Conservation (phyloP, 2,888 invertebrate species). For the Siphlonurus alternatus region DNA sequence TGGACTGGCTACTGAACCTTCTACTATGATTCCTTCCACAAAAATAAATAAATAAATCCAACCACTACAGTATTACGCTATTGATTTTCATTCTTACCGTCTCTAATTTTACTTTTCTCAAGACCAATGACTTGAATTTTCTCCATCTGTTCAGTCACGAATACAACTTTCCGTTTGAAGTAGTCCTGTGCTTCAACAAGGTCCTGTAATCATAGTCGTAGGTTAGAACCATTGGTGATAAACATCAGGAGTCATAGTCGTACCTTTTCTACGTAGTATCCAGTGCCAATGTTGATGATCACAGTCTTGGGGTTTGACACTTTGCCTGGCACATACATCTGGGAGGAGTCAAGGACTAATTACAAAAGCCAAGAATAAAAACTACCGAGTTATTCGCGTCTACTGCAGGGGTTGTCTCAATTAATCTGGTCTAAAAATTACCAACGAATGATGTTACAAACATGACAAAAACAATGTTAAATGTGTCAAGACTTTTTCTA, state of each 20-base stretch:
- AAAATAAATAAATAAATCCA: too few species aligned
- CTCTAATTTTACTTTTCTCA: constrained; percentile 68
- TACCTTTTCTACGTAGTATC: constrained; percentile 91
- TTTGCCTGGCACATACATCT: constrained; percentile 91
- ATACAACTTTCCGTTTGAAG: constrained; percentile 78
- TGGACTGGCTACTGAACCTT: too few species aligned
- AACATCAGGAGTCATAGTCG: constrained; percentile 15
- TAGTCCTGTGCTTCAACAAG: constrained; percentile 74
- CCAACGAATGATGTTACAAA: too few species aligned
- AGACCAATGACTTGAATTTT: constrained; percentile 68
- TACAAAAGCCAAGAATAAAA: too few species aligned
- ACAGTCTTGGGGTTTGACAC: constrained; percentile 72
- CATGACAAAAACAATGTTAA: too few species aligned
- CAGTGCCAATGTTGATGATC: constrained; percentile 90
- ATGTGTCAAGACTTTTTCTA: too few species aligned
- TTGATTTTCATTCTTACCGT: constrained; percentile 26
- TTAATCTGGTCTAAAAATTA: too few species aligned
- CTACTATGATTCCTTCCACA: too few species aligned
- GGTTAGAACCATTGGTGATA: constrained; percentile 1
- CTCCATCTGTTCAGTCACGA: constrained; percentile 87
- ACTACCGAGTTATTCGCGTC: too few species aligned
- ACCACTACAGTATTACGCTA: too few species aligned
- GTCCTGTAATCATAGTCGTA: constrained; percentile 32
- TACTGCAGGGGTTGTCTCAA: too few species aligned
- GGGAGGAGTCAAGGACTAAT: too few species aligned